These are phyloP conservation scores for Camarhynchus parvulus DNA, from an alignment of 2,113 vertebrate species.

Conservation along the genomic window DNA sequence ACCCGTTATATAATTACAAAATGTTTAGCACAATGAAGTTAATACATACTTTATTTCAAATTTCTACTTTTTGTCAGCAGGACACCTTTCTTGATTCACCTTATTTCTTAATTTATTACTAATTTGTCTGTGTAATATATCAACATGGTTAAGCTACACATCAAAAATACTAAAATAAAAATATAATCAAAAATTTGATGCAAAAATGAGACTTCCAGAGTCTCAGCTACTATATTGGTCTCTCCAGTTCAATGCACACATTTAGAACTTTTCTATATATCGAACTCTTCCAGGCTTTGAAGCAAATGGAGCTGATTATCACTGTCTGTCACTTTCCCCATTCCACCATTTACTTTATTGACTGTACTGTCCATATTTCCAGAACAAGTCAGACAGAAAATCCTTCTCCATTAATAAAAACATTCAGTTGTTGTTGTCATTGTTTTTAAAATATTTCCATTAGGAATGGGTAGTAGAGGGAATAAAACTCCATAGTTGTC, in stretches of 20 bases:
- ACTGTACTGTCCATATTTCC: neutral
- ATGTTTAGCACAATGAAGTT: neutral
- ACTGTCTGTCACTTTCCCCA: neutral
- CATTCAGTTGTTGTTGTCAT: neutral
- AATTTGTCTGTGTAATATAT: neutral
- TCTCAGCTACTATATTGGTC: neutral
- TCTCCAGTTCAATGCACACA: neutral
- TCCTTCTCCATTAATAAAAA: neutral
- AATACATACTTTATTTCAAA: neutral
- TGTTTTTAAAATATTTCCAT: neutral
- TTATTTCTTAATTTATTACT: neutral
- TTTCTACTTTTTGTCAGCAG: neutral
- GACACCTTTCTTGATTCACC: neutral
- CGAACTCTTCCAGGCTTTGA: neutral
- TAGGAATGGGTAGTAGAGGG: neutral
- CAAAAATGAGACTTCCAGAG: neutral
- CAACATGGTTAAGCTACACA: neutral
- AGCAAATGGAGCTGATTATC: slow-evolving; percentile 12
- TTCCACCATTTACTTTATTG: neutral
- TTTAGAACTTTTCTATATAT: neutral
- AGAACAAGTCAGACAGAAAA: neutral
- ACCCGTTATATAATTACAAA: neutral
- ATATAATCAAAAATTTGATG: neutral
- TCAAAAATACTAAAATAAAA: neutral
- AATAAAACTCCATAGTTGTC: neutral